Evolutionary conservation across 2,113 vertebrate species (phyloP), one percentile per base, ranked within the genome.

Genomic region (Semnornis frantzii): DNA sequence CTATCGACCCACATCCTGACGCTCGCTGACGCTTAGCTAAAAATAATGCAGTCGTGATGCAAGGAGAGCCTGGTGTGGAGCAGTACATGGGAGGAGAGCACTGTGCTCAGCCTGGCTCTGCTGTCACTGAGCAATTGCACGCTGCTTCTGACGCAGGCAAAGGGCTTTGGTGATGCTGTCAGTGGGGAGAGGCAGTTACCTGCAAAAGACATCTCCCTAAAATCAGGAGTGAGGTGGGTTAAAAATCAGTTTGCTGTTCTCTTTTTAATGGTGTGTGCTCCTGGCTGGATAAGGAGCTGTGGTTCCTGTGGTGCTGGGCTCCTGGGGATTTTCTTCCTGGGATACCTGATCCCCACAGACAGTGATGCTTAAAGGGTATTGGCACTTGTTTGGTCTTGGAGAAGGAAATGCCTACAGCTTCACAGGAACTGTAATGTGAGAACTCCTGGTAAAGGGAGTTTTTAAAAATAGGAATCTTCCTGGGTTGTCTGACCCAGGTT

Each of bases 31-130:
- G 16, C 39, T 91, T 95, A 71, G 63, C 88, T 95, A 92, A 92
- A 96, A 94, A 94, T 96, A 93, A 94, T 58, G 77, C 3, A 4
- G 86, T 75, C 58, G 52, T 62, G 92, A 85, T 94, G 94, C 87
- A 88, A 93, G 0, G 73, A 72, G 90, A 60, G n/a, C 81, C 59
- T 37, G 18, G 10, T 5, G 33, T 21, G 37, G 62, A 55, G 8
- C 12, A 1, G 42, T 12, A 16, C 7, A 21, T 66, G 73, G 19
- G 6, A 20, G 63, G 39, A 57, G 57, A 73, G 87, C 3, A 52
- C 62, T 58, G 4, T 7, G 68, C 87, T 37, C 59, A 80, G 70
- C 73, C 39, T 69, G 0, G 1, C 37, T 42, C 52, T 17, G 66
- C 52, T 65, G 52, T 8, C 31, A 5, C 1, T 13, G 76, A 78